Conservation (phyloP, 2,113 vertebrate genomes). For the Echinops telfairi region DNA sequence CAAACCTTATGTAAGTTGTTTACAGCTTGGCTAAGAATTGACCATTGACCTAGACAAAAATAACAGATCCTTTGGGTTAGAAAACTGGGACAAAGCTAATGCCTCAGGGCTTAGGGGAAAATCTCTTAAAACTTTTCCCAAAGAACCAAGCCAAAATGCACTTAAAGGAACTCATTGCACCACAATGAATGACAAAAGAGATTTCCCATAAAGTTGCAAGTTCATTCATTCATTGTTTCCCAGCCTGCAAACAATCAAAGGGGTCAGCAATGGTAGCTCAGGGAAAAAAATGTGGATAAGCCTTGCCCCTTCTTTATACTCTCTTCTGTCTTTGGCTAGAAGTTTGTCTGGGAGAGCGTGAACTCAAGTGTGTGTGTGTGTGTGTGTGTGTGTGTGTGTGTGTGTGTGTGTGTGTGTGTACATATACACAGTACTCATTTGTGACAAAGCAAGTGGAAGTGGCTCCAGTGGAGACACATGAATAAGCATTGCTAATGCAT, state of each 20-base stretch:
- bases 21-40: neutral
- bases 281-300: neutral
- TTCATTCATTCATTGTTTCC: neutral
- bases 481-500: neutral
- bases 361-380: no score
- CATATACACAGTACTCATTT: neutral
- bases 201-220: neutral
- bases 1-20: neutral
- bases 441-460: neutral
- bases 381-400: no score
- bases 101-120: neutral
- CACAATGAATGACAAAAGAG: neutral
- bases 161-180: neutral
- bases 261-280: neutral
- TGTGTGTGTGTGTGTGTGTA: no score
- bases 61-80: neutral
- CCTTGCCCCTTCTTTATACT: neutral
- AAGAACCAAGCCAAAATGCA: neutral
- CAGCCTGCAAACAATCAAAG: neutral
- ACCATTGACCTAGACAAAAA: neutral
- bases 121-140: neutral
- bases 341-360: neutral
- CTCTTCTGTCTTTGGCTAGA: fast-evolving
- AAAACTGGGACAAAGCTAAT: neutral
- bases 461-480: neutral